These are phyloP conservation scores for Lamprologus callipterus DNA, from an alignment of 2,113 vertebrate genomes.

Conservation along the genomic window DNA sequence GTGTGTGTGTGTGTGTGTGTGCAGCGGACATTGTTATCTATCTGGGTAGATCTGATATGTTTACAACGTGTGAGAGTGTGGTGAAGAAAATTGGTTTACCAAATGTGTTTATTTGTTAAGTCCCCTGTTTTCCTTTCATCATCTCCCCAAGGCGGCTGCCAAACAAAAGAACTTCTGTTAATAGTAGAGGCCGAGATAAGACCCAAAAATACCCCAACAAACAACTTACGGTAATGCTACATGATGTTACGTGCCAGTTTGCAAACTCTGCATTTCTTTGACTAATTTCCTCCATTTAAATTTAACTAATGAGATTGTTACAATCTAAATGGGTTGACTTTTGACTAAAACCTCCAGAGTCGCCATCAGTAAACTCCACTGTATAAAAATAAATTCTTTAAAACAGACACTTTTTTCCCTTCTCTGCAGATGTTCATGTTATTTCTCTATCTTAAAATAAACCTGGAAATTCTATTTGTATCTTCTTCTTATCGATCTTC, in stretches of 20 bases:
- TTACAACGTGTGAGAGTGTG: background rate
- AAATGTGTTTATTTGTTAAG: background rate
- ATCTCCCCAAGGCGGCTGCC: background rate
- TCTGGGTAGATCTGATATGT: background rate
- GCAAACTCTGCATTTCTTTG: background rate
- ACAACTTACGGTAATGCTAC: background rate
- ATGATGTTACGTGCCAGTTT: conserved; percentile 1
- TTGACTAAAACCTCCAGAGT: background rate
- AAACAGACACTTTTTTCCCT: background rate
- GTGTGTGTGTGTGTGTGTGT: background rate
- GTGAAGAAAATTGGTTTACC: background rate
- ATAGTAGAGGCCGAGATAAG: conserved; percentile 17
- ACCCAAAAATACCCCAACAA: background rate
- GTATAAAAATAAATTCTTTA: background rate
- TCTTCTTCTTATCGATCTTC: background rate
- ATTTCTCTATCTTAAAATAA: background rate
- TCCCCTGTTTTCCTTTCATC: background rate
- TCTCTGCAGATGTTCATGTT: background rate
- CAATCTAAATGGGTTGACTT: background rate
- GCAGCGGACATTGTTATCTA: background rate
- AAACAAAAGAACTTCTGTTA: conserved; percentile 6
- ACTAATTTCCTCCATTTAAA: background rate
- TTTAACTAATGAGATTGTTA: background rate
- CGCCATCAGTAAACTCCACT: background rate
- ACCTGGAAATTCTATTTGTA: background rate